Conservation (phyloP, 2,888 invertebrate species). For the Heliconius cydno region DNA sequence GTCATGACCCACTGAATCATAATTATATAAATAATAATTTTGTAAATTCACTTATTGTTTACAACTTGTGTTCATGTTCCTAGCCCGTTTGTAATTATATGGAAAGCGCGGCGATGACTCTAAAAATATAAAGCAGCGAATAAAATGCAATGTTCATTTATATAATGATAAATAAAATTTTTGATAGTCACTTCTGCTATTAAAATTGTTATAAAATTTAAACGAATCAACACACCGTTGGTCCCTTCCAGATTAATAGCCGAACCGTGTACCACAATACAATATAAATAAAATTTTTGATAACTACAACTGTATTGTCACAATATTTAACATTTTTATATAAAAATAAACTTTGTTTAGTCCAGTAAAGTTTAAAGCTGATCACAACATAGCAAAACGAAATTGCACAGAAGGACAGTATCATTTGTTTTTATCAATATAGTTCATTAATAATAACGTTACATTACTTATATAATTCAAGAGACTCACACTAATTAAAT, state of each 20-base stretch:
- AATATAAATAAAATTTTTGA: constrained; percentile 63
- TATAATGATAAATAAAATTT: constrained; percentile 55
- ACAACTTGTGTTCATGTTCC: constrained; percentile 66
- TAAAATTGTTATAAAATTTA: constrained; percentile 54
- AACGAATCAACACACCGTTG: constrained; percentile 68
- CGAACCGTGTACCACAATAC: constrained; percentile 65
- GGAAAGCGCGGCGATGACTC: constrained; percentile 61
- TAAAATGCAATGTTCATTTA: constrained; percentile 69
- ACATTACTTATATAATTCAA: constrained; percentile 77
- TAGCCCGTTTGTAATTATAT: constrained; percentile 70
- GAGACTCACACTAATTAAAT: constrained; percentile 82
- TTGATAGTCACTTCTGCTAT: constrained; percentile 58
- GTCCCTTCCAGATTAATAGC: constrained; percentile 79
- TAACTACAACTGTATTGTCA: constrained; percentile 80
- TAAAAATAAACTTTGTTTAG: constrained; percentile 78
- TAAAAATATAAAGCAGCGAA: constrained; percentile 59
- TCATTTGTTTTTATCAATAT: constrained; percentile 62
- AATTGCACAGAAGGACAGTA: constrained; percentile 81
- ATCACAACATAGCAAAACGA: constrained; percentile 81
- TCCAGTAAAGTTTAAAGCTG: constrained; percentile 80
- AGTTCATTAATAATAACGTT: constrained; percentile 70
- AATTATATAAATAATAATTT: constrained; percentile 68
- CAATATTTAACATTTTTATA: constrained; percentile 73
- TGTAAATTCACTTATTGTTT: constrained; percentile 69
- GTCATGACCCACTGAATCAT: constrained; percentile 77